Percentiles rank a stretch among this genome's conserved stretches.
Evolutionary conservation across 1,140 invertebrate species (phyloP).

Genomic region (Drosophila aff.): DNA sequence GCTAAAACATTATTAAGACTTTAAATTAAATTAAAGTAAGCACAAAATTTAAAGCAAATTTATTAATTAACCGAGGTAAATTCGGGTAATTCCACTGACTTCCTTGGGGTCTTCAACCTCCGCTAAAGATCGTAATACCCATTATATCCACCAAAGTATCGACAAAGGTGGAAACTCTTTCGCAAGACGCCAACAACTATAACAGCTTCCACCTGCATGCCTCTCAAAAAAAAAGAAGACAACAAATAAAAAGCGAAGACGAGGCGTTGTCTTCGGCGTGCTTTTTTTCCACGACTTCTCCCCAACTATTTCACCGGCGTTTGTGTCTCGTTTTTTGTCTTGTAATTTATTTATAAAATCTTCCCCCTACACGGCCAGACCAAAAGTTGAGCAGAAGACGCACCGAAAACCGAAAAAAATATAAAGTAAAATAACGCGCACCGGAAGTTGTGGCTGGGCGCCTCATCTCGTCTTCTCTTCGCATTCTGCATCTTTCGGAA

Average conservation of each 20-base stretch:
- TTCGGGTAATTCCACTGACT: slow-evolving; percentile 1
- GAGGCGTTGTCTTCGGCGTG: slow-evolving; percentile 39
- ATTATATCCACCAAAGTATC: slow-evolving; percentile 2
- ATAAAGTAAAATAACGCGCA: slow-evolving; percentile 60
- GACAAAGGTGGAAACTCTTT: slow-evolving; percentile 69
- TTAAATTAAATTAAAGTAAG: background rate
- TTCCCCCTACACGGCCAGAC: slow-evolving; percentile 62
- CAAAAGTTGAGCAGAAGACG: slow-evolving; percentile 58
- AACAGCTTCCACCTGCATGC: slow-evolving; percentile 75
- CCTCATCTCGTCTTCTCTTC: slow-evolving; percentile 48
- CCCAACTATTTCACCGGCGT: slow-evolving; percentile 41
- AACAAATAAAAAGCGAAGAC: slow-evolving; percentile 43
- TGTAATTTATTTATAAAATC: slow-evolving; percentile 80
- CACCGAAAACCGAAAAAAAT: slow-evolving; percentile 6
- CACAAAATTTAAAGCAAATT: background rate
- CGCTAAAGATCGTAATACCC: background rate
- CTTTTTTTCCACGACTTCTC: slow-evolving; percentile 34
- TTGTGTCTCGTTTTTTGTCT: slow-evolving; percentile 39
- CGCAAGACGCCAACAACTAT: slow-evolving; percentile 70
- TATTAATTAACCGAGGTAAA: background rate
- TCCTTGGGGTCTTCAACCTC: slow-evolving; percentile 1
- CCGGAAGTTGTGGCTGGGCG: slow-evolving; percentile 75
- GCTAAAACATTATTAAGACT: background rate
- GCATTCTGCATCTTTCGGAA: slow-evolving; percentile 37
- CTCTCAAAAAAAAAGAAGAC: slow-evolving; percentile 12